These are phyloP conservation scores for Meteorus colon DNA, from an alignment of 2,888 invertebrate genomes.

Conservation along the genomic window DNA sequence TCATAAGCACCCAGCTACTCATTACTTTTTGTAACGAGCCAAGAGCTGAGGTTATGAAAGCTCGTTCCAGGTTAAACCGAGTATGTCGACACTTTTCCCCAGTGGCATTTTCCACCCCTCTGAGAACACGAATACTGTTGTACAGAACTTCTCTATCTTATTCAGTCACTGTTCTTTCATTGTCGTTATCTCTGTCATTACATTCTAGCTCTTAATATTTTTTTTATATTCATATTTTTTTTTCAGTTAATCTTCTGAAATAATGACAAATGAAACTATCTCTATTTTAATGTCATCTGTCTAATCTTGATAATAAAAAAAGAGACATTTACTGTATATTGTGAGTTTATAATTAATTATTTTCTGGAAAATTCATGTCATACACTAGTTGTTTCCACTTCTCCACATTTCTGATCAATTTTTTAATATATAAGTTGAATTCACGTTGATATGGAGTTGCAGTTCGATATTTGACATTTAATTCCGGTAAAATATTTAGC, in stretches of 20 bases:
- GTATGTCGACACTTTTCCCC: constrained; percentile 12
- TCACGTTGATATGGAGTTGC: no score
- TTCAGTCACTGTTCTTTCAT: neutral
- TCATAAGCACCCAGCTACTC: constrained; percentile 16
- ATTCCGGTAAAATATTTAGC: no score
- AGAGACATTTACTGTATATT: neutral
- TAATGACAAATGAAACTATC: neutral
- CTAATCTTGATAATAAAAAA: neutral
- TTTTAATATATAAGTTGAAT: no score
- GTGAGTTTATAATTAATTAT: no score
- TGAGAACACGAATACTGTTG: neutral
- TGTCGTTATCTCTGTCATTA: neutral
- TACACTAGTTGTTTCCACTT: no score
- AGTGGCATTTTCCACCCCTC: neutral
- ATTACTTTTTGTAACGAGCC: constrained; percentile 17
- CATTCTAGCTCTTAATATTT: neutral
- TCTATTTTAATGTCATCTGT: neutral
- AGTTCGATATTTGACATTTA: no score
- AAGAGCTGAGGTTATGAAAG: constrained; percentile 10
- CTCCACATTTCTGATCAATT: no score
- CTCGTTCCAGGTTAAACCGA: constrained; percentile 20
- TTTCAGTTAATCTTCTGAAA: neutral
- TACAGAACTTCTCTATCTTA: neutral
- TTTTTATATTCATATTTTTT: neutral
- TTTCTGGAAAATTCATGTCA: no score